Evolutionary conservation across 2,113 vertebrate species (phyloP).

Genomic region (Ailurus styani): DNA sequence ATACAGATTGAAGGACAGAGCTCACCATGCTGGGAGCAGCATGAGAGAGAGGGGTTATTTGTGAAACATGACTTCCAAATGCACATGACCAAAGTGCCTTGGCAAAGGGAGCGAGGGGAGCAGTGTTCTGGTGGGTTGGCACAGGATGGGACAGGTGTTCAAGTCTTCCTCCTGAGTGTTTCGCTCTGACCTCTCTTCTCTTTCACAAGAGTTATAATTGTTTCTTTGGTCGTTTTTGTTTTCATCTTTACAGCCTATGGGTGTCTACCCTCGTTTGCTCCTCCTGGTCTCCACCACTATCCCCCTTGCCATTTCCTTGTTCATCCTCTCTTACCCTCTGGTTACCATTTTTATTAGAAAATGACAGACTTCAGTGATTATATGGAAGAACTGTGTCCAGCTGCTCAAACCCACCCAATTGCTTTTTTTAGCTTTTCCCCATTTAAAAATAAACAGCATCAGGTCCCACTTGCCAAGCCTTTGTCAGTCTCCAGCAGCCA

Average conservation of each 20-base stretch:
- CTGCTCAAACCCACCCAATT: slow-evolving; percentile 63
- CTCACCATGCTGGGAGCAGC: background rate
- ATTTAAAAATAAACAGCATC: slow-evolving; percentile 55
- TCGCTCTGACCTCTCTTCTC: background rate
- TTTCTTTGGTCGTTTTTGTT: background rate
- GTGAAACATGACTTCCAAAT: background rate
- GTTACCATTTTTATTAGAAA: slow-evolving; percentile 33
- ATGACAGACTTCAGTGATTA: slow-evolving; percentile 24
- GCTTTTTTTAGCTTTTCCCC: slow-evolving; percentile 61
- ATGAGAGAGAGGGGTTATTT: background rate
- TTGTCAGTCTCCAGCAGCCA: slow-evolving; percentile 58
- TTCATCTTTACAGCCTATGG: background rate
- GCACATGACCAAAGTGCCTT: background rate
- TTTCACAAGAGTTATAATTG: background rate
- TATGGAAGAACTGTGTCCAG: slow-evolving; percentile 47
- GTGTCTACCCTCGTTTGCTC: background rate
- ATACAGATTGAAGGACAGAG: background rate
- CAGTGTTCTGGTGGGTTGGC: background rate
- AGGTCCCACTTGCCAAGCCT: slow-evolving; percentile 62
- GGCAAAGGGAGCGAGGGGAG: too few relatives aligned
- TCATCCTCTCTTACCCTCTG: background rate
- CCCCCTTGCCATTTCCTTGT: background rate
- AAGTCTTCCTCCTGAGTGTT: background rate
- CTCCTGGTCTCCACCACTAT: background rate
- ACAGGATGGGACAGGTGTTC: background rate